phyloP scores from a whole-genome alignment of 2,113 vertebrate species.

The Mola mola region DNA sequence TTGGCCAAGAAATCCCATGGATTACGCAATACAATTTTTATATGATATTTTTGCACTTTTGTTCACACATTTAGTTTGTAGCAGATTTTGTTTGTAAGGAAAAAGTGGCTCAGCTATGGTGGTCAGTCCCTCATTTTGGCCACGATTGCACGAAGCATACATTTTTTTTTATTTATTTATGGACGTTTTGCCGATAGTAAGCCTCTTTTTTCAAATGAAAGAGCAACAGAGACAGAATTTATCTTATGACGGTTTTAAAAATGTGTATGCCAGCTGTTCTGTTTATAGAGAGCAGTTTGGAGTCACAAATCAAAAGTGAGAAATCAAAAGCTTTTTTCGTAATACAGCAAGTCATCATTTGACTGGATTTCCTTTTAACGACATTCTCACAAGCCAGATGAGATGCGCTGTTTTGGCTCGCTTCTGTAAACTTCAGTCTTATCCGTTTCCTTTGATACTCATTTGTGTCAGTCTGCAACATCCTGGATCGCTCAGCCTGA shows the following conservation, averaged over 20 bases:
- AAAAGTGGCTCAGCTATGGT: too few relatives aligned
- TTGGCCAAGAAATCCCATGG: too few relatives aligned
- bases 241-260: background rate
- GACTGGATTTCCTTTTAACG: conserved; percentile 13
- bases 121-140: too few relatives aligned
- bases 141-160: too few relatives aligned
- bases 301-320: conserved; percentile 5
- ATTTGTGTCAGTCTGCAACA: conserved; percentile 20
- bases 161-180: too few relatives aligned
- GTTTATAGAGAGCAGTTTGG: too few relatives aligned
- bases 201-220: background rate
- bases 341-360: conserved; percentile 1
- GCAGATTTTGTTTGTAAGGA: too few relatives aligned
- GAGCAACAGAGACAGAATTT: background rate
- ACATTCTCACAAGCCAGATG: conserved; percentile 29
- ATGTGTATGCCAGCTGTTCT: background rate
- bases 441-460: conserved; percentile 34
- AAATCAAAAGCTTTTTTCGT: conserved; percentile 3
- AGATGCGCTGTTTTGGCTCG: conserved; percentile 1
- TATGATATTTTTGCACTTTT: too few relatives aligned
- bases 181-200: background rate
- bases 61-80: too few relatives aligned
- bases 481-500: conserved; percentile 16
- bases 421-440: conserved; percentile 1
- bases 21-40: too few relatives aligned